A percentile compares a stretch with the other conserved stretches of the same genome.
Conservation (phyloP, 2,797 vertebrate genomes). For the Coluber constrictor region DNA sequence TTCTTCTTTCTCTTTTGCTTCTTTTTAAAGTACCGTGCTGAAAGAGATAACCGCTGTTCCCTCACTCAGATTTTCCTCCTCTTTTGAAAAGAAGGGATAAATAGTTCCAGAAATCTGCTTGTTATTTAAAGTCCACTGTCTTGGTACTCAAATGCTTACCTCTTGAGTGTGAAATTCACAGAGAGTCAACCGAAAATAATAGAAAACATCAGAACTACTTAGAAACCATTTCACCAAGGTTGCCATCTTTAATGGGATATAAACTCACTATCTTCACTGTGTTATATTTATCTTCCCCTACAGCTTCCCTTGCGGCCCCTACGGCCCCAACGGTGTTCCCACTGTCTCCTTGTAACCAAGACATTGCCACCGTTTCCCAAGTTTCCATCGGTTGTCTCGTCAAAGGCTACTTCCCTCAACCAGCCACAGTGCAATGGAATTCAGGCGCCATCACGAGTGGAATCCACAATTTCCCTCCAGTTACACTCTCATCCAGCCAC, state of each 20-base stretch:
- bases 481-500: rapidly evolving
- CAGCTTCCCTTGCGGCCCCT: slow-evolving; percentile 29
- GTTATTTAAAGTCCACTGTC: not conserved
- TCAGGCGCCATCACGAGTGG: rapidly evolving
- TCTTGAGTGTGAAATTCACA: not conserved
- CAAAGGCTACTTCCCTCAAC: slow-evolving; percentile 29
- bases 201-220: not conserved
- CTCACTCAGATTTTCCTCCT: not conserved
- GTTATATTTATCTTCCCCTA: not conserved
- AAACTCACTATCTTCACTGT: not conserved
- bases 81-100: not conserved
- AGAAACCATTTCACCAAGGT: not conserved
- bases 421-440: not conserved
- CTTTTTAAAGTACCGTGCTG: not conserved
- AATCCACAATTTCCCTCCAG: not conserved
- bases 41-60: not conserved
- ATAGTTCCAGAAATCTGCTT: not conserved
- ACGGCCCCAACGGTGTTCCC: not conserved
- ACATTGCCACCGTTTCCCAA: rapidly evolving
- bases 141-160: not conserved
- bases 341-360: slow-evolving; percentile 8
- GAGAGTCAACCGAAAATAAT: not conserved
- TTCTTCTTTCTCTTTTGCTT: not conserved
- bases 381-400: slow-evolving; percentile 41
- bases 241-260: not conserved